These are phyloP conservation scores for Fregata magnificens DNA, from an alignment of 2,113 vertebrate genomes.

Conservation along the genomic window DNA sequence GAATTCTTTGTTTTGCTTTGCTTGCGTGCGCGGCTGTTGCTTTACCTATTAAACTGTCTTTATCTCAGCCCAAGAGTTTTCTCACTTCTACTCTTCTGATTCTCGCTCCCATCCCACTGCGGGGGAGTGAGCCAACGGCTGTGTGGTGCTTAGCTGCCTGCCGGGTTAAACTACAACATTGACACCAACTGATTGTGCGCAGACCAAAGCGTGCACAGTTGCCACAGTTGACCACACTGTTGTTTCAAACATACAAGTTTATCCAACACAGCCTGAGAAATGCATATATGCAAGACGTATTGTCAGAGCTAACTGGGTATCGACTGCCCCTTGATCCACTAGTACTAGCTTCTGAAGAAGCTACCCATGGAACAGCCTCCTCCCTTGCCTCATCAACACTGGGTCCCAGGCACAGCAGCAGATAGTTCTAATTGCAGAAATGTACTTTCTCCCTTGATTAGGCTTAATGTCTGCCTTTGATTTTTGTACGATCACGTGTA, in stretches of 20 bases:
- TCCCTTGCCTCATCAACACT: not conserved
- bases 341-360: not conserved
- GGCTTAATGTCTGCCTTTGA: not conserved
- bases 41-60: too few species aligned
- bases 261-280: not conserved
- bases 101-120: too few species aligned
- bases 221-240: not conserved
- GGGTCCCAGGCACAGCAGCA: not conserved
- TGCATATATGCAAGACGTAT: not conserved
- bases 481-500: not conserved
- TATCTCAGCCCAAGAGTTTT: too few species aligned
- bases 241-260: not conserved
- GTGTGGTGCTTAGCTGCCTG: too few species aligned
- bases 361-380: not conserved
- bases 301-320: not conserved
- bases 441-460: not conserved
- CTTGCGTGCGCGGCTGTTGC: too few species aligned
- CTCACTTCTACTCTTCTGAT: too few species aligned
- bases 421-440: not conserved
- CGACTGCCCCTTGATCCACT: not conserved
- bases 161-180: too few species aligned
- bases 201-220: not conserved
- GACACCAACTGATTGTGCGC: not conserved
- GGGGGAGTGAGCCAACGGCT: too few species aligned
- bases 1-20: too few species aligned